Percentiles rank a stretch among this genome's conserved stretches.
Conservation (phyloP, 2,113 vertebrate genomes). For the Datnioides undecimradiatus region DNA sequence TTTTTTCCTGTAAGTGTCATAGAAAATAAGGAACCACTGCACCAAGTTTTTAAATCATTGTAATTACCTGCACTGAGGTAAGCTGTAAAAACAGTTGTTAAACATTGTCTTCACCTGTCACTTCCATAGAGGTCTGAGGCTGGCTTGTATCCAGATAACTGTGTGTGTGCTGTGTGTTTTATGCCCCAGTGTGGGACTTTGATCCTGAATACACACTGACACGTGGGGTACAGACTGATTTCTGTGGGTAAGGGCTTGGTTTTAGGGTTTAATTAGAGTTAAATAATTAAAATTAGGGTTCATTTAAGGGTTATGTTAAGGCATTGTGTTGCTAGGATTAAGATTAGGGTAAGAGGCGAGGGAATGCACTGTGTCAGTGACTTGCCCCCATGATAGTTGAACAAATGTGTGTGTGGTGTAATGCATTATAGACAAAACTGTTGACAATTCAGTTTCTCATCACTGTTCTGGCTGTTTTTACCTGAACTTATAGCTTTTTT, state of each 20-base stretch:
- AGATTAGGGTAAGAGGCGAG: no score
- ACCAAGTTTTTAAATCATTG: conserved; percentile 37
- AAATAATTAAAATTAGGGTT: no score
- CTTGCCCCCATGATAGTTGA: no score
- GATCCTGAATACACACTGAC: no score
- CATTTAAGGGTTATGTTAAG: no score
- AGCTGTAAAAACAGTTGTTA: conserved; percentile 56
- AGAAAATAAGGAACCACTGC: conserved; percentile 26
- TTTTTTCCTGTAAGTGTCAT: conserved; percentile 60
- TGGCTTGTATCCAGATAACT: conserved; percentile 5
- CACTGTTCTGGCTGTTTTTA: not conserved
- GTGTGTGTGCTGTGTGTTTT: conserved; percentile 15
- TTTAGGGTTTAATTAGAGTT: no score
- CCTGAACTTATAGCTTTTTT: conserved; percentile 3
- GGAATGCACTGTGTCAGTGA: no score
- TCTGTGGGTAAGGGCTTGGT: no score
- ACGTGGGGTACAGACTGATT: no score
- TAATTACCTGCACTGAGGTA: conserved; percentile 59
- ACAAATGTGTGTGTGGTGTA: conserved; percentile 21
- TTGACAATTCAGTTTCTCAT: not conserved
- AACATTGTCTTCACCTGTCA: conserved; percentile 17
- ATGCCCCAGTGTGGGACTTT: no score
- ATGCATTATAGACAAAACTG: not conserved
- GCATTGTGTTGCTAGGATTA: no score
- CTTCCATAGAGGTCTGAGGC: not conserved